Percentiles rank a stretch among this genome's conserved stretches.
Evolutionary conservation across 2,113 vertebrate species (phyloP).

Genomic region (Larimichthys crocea): DNA sequence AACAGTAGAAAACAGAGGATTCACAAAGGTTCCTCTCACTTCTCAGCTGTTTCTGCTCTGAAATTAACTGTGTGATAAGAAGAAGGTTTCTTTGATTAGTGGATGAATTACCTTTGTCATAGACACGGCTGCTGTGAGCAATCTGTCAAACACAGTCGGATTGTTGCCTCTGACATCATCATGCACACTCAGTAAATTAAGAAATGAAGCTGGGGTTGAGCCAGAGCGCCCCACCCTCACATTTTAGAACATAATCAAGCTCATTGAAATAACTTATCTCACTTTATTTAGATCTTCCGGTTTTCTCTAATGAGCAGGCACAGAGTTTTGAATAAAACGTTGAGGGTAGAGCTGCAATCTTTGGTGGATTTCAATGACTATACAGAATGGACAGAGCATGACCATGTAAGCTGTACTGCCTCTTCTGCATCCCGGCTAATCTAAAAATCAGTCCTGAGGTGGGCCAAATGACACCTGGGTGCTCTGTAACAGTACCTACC

Average conservation of each 20-base stretch:
- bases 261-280: not conserved
- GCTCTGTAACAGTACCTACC: too few relatives aligned
- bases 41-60: not conserved
- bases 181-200: not conserved
- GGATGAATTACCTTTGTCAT: not conserved
- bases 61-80: not conserved
- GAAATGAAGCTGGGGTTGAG: not conserved
- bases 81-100: conserved; percentile 10
- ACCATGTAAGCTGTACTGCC: too few relatives aligned
- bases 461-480: too few relatives aligned
- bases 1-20: not conserved
- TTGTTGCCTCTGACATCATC: not conserved
- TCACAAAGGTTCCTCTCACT: not conserved
- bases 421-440: too few relatives aligned
- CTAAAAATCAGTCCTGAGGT: too few relatives aligned
- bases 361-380: too few relatives aligned
- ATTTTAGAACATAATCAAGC: not conserved
- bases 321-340: too few relatives aligned
- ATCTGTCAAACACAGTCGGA: not conserved
- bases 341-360: too few relatives aligned
- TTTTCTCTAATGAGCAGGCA: not conserved
- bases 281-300: not conserved
- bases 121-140: not conserved
- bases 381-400: too few relatives aligned
- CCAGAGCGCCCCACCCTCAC: not conserved